phyloP scores from a whole-genome alignment of 2,113 vertebrate genomes.

The Thalassarche chlororhynchos region DNA sequence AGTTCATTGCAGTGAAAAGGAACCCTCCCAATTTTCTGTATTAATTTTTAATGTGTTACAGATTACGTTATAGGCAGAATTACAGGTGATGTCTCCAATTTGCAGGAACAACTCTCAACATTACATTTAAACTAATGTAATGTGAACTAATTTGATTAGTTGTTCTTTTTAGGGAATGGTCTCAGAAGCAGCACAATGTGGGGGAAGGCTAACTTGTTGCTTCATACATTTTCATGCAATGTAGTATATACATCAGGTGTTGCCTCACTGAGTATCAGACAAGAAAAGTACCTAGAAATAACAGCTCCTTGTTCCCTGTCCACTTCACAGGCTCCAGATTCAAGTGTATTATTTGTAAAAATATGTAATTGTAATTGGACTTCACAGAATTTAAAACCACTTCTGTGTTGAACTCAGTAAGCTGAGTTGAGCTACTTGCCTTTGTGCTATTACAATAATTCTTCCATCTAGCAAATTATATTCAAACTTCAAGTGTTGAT shows the following conservation, averaged over 20 bases:
- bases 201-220: not conserved
- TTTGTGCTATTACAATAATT: not conserved
- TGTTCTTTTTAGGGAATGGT: not conserved
- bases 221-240: not conserved
- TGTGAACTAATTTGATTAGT: not conserved
- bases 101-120: not conserved
- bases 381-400: not conserved
- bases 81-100: not conserved
- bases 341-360: not conserved
- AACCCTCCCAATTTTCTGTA: not conserved
- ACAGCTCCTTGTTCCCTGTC: not conserved
- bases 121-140: not conserved
- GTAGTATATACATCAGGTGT: not conserved
- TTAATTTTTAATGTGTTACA: not conserved
- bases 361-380: not conserved
- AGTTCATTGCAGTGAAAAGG: not conserved
- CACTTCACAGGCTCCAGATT: not conserved
- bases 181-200: not conserved
- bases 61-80: not conserved
- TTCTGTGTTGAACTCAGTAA: not conserved
- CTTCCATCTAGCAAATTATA: not conserved
- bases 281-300: not conserved
- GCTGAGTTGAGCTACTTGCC: not conserved
- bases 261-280: not conserved
- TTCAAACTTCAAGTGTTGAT: not conserved